phyloP scores from a whole-genome alignment of 2,797 vertebrate species.

The Chaenodraco wilsoni region DNA sequence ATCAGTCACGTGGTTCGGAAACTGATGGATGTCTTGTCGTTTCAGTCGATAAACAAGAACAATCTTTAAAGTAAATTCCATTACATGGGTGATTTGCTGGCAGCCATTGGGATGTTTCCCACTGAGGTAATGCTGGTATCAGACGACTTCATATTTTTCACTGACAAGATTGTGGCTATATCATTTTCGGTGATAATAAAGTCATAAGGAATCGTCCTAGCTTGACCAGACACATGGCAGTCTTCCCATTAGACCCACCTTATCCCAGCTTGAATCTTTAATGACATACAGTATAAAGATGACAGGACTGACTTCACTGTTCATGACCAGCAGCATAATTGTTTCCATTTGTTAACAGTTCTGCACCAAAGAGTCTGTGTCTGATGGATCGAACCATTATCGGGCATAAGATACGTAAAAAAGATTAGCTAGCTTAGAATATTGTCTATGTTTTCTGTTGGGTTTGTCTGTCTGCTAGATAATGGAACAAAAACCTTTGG shows the following conservation, averaged over 20 bases:
- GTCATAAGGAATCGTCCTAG: not conserved
- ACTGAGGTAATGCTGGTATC: conserved; percentile 3
- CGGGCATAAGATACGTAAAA: not conserved
- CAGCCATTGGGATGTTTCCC: conserved; percentile 3
- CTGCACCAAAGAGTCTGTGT: not conserved
- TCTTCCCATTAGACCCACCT: not conserved
- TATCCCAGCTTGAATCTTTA: not conserved
- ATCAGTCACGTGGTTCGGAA: not conserved
- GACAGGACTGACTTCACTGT: not conserved
- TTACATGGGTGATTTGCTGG: conserved; percentile 11
- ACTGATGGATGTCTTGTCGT: conserved; percentile 5
- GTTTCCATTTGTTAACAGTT: not conserved
- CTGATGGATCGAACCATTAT: not conserved
- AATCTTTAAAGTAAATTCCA: conserved; percentile 13
- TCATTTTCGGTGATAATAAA: not conserved
- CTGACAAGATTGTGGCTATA: not conserved
- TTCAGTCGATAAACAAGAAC: conserved; percentile 1
- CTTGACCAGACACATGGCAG: not conserved
- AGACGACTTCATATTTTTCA: not conserved
- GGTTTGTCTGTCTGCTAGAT: no score
- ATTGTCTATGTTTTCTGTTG: not conserved
- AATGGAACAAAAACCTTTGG: no score
- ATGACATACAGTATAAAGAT: not conserved
- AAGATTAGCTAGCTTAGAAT: not conserved
- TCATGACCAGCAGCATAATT: not conserved